These are phyloP conservation scores for Gallinago undulata DNA, from an alignment of 2,113 vertebrate species.

Conservation along the genomic window DNA sequence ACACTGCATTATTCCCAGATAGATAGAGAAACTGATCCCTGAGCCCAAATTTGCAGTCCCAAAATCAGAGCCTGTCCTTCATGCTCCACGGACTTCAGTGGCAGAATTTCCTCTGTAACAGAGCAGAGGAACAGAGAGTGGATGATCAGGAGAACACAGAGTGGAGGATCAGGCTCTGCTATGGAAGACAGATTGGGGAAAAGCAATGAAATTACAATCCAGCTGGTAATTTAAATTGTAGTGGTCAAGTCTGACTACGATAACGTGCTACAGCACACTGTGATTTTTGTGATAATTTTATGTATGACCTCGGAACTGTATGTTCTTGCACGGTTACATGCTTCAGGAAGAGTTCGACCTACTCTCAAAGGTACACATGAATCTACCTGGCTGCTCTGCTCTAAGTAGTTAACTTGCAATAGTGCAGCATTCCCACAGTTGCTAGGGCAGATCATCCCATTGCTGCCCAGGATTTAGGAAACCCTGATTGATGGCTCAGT, in stretches of 20 bases:
- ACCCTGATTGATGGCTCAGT: neutral
- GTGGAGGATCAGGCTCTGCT: neutral
- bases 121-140: neutral
- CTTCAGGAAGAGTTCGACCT: neutral
- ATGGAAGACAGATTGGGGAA: neutral
- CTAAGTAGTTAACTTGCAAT: neutral
- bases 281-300: neutral
- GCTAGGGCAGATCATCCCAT: neutral
- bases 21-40: neutral
- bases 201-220: neutral
- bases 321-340: neutral
- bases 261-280: rapidly evolving
- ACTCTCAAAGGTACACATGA: neutral
- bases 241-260: neutral
- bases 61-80: neutral
- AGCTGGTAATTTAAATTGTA: neutral
- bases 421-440: neutral
- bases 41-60: neutral
- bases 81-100: neutral
- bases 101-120: neutral
- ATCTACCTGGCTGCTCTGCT: neutral
- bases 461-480: neutral
- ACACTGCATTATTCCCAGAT: neutral
- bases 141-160: neutral
- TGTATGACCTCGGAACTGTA: rapidly evolving